Percentiles rank a stretch among this genome's conserved stretches.
Evolutionary conservation across 2,888 invertebrate species (phyloP).

Genomic region (Sphaeridia pumilis): DNA sequence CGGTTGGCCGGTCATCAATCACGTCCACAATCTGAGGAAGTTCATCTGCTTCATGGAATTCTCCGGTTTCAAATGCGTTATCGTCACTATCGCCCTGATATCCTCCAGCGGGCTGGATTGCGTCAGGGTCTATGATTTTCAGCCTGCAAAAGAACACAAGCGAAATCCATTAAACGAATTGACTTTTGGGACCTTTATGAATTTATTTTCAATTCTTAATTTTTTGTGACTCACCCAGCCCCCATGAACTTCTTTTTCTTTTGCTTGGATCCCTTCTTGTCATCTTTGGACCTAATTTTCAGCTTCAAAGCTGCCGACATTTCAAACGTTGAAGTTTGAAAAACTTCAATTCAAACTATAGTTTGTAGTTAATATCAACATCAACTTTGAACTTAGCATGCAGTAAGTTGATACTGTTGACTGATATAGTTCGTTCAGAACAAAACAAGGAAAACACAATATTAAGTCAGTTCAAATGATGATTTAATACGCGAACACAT

Average conservation of each 20-base stretch:
- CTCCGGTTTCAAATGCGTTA: conserved; percentile 37
- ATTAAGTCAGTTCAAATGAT: too few relatives aligned
- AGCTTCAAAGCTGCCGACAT: not conserved
- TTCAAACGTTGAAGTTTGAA: too few relatives aligned
- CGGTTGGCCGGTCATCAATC: conserved; percentile 66
- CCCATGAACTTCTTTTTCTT: conserved; percentile 21
- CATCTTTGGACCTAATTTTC: not conserved
- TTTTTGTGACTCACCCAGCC: conserved; percentile 21
- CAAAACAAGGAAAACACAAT: too few relatives aligned
- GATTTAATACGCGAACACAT: too few relatives aligned
- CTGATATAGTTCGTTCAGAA: too few relatives aligned
- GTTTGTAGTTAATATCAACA: too few relatives aligned
- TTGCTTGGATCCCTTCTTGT: not conserved
- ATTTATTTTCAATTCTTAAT: not conserved
- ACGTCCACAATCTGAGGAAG: conserved; percentile 81
- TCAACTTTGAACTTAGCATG: too few relatives aligned
- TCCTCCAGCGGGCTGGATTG: conserved; percentile 4
- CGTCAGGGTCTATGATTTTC: conserved; percentile 75
- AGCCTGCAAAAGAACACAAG: conserved; percentile 46
- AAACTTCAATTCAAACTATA: too few relatives aligned
- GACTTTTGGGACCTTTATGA: not conserved
- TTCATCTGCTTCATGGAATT: conserved; percentile 64
- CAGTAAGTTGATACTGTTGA: too few relatives aligned
- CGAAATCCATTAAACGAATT: not conserved
- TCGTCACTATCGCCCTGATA: conserved; percentile 14